Conservation (phyloP, 2,888 invertebrate genomes). For the Antitype chi region DNA sequence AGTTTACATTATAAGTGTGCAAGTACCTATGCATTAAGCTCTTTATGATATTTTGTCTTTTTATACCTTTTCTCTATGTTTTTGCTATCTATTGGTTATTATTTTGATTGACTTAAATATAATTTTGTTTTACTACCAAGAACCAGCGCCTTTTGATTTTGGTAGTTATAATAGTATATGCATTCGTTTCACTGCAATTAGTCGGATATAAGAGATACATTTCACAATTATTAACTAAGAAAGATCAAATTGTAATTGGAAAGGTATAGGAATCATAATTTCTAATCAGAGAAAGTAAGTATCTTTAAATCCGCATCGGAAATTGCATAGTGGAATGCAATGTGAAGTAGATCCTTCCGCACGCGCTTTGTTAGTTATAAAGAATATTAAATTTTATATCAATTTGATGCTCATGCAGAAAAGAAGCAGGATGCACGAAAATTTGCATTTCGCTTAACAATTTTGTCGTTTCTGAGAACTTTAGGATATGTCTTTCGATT, state of each 20-base stretch:
- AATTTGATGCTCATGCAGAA: neutral
- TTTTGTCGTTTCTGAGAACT: neutral
- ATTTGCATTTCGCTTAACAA: neutral
- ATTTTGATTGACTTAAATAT: no score
- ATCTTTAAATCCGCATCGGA: neutral
- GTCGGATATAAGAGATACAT: accelerated
- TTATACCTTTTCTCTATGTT: no score
- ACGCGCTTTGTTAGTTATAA: neutral
- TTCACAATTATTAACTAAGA: neutral
- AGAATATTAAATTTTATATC: neutral
- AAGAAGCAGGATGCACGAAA: neutral
- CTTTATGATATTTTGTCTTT: no score
- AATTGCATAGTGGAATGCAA: neutral
- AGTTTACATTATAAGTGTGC: no score
- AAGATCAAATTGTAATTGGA: neutral
- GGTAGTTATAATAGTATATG: no score
- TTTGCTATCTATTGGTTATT: no score
- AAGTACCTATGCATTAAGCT: no score
- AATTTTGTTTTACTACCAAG: no score
- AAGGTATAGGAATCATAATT: neutral
- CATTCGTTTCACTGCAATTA: neutral
- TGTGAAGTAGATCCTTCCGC: neutral
- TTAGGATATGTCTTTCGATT: neutral
- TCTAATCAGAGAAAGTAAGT: neutral
- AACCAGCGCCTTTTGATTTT: no score